Evolutionary conservation across 1,140 invertebrate genomes (phyloP).

Genomic region (Eurosta solidaginis): DNA sequence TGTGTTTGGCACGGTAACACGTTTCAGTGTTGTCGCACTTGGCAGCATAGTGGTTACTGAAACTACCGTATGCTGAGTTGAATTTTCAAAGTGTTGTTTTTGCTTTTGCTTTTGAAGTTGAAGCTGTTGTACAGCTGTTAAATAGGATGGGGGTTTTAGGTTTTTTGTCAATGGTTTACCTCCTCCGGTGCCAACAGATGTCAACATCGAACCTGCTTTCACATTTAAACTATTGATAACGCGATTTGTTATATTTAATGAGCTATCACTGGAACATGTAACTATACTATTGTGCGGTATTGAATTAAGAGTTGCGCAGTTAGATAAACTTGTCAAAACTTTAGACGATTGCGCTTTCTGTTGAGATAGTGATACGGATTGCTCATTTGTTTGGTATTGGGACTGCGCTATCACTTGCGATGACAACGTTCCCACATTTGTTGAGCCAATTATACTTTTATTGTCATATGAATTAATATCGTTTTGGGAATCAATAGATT

Average conservation of each 20-base stretch:
- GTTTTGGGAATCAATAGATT: slow-evolving; percentile 44
- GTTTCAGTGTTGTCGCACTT: slow-evolving; percentile 54
- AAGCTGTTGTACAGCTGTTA: slow-evolving; percentile 56
- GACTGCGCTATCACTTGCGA: slow-evolving; percentile 34
- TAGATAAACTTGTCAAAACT: slow-evolving; percentile 48
- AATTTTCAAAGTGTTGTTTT: slow-evolving; percentile 49
- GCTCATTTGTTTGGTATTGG: slow-evolving; percentile 25
- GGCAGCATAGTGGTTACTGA: slow-evolving; percentile 56
- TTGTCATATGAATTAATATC: slow-evolving; percentile 35
- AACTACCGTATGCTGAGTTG: slow-evolving; percentile 54
- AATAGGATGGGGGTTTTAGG: slow-evolving; percentile 58
- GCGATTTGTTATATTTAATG: slow-evolving; percentile 34
- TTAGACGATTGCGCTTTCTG: slow-evolving; percentile 48
- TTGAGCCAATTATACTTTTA: slow-evolving; percentile 62
- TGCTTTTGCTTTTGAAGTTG: slow-evolving; percentile 55
- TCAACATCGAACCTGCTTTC: slow-evolving; percentile 54
- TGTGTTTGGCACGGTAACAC: slow-evolving; percentile 37
- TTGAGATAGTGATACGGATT: slow-evolving; percentile 32
- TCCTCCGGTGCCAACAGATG: slow-evolving; percentile 51
- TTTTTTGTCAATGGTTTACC: slow-evolving; percentile 57
- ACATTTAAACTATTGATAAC: slow-evolving; percentile 43
- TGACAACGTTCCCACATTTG: slow-evolving; percentile 67
- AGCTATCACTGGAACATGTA: not conserved
- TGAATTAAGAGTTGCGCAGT: slow-evolving; percentile 52
- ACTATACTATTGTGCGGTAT: slow-evolving; percentile 37